Evolutionary conservation across 2,888 invertebrate genomes (phyloP).

Genomic region (Vesta saturnalis): DNA sequence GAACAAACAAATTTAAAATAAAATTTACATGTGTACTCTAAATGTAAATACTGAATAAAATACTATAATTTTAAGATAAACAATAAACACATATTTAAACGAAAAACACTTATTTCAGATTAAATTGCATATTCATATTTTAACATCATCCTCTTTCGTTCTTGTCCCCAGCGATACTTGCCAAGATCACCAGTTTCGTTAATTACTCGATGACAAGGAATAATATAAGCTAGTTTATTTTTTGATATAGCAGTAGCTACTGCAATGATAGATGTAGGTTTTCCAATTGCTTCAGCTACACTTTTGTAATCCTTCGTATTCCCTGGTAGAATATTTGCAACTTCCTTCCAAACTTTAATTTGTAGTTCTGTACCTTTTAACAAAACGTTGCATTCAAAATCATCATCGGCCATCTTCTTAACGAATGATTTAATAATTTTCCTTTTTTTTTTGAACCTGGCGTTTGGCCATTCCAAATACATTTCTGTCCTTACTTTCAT

Average conservation of each 20-base stretch:
- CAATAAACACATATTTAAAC: too few species aligned
- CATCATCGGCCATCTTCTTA: slow-evolving; percentile 41
- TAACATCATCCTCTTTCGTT: slow-evolving; percentile 54
- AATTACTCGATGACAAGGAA: slow-evolving; percentile 59
- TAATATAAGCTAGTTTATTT: slow-evolving; percentile 55
- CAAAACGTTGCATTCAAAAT: slow-evolving; percentile 44
- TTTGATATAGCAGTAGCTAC: slow-evolving; percentile 58
- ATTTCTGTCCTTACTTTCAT: slow-evolving; percentile 45
- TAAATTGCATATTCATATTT: slow-evolving; percentile 47
- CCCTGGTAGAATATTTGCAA: slow-evolving; percentile 52
- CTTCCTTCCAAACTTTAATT: slow-evolving; percentile 55
- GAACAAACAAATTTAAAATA: too few species aligned
- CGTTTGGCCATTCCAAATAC: slow-evolving; percentile 50
- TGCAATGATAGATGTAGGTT: slow-evolving; percentile 55
- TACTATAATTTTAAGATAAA: too few species aligned
- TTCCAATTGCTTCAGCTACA: slow-evolving; percentile 54
- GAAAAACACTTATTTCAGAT: too few species aligned
- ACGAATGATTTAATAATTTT: slow-evolving; percentile 36
- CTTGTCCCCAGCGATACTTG: slow-evolving; percentile 54
- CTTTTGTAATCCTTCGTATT: slow-evolving; percentile 54
- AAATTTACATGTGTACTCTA: too few species aligned
- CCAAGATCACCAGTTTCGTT: slow-evolving; percentile 53
- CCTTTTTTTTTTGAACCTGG: slow-evolving; percentile 45
- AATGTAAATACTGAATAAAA: too few species aligned
- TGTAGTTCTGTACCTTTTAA: slow-evolving; percentile 57